phyloP scores from a whole-genome alignment of 2,888 invertebrate genomes.

The Timandra comae region DNA sequence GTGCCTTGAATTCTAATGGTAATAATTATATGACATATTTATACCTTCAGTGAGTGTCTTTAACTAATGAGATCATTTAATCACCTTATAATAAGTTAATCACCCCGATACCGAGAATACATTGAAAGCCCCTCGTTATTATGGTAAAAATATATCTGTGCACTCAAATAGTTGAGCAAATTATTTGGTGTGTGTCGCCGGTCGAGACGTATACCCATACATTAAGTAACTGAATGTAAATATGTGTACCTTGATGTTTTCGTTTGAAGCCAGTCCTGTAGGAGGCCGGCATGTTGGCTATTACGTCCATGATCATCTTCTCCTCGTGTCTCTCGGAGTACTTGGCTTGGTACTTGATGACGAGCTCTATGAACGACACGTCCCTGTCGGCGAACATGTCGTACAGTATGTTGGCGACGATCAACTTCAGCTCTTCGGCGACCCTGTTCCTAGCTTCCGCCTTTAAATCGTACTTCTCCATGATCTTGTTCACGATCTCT shows the following conservation, averaged over 20 bases:
- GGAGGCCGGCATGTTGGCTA: conserved; percentile 41
- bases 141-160: too few species aligned
- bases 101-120: background rate
- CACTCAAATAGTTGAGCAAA: too few species aligned
- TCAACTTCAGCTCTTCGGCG: conserved; percentile 34
- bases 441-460: conserved; percentile 35
- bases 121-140: too few species aligned
- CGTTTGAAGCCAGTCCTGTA: conserved; percentile 38
- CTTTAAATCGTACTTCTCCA: conserved; percentile 34
- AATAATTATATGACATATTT: too few species aligned
- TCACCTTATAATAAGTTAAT: background rate
- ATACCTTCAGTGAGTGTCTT: too few species aligned
- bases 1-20: too few species aligned
- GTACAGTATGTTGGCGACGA: conserved; percentile 32
- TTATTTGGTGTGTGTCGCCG: too few species aligned
- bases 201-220: too few species aligned
- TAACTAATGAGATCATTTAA: background rate
- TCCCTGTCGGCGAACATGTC: conserved; percentile 53
- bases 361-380: conserved; percentile 53
- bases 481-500: conserved; percentile 42
- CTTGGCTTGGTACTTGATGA: conserved; percentile 50
- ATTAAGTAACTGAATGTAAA: background rate
- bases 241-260: conserved; percentile 46
- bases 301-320: conserved; percentile 44
- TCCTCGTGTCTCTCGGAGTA: conserved; percentile 39